Evolutionary conservation across 2,113 vertebrate genomes (phyloP).

Genomic region (Scatophagus argus): DNA sequence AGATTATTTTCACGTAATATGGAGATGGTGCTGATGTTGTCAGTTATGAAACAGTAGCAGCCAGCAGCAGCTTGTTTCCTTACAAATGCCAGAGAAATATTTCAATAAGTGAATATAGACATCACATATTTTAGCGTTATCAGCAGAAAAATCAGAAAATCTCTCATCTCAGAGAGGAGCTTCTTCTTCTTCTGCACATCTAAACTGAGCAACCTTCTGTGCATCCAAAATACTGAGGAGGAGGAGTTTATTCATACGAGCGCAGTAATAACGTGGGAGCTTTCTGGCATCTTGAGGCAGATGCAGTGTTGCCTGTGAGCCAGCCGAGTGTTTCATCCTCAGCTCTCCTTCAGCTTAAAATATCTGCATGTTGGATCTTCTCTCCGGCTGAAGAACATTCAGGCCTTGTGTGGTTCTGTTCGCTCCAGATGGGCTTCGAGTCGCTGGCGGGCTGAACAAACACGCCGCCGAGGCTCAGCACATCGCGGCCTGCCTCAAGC

Average conservation of each 20-base stretch:
- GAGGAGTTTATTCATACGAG: neutral
- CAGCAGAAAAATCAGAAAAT: too few species aligned
- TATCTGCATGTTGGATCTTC: slow-evolving; percentile 37
- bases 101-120: too few species aligned
- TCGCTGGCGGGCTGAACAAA: slow-evolving; percentile 48
- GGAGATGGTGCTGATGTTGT: too few species aligned
- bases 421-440: slow-evolving; percentile 53
- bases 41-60: too few species aligned
- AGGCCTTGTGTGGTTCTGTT: slow-evolving; percentile 35
- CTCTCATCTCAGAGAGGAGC: too few species aligned
- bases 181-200: neutral
- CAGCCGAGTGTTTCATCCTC: neutral
- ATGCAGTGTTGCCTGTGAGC: neutral
- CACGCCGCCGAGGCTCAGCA: slow-evolving; percentile 39
- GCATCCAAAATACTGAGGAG: neutral
- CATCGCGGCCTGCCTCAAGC: slow-evolving; percentile 9
- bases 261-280: neutral
- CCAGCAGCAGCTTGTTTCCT: too few species aligned
- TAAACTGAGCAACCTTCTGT: neutral
- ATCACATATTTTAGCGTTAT: too few species aligned
- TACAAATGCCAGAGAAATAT: too few species aligned
- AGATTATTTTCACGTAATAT: too few species aligned
- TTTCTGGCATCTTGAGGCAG: neutral
- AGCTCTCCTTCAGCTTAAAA: too few species aligned
- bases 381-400: slow-evolving; percentile 23